Evolutionary conservation across 2,888 invertebrate species (phyloP), one percentile per base, ranked within the genome.

Genomic region (Hedychridium roseum): DNA sequence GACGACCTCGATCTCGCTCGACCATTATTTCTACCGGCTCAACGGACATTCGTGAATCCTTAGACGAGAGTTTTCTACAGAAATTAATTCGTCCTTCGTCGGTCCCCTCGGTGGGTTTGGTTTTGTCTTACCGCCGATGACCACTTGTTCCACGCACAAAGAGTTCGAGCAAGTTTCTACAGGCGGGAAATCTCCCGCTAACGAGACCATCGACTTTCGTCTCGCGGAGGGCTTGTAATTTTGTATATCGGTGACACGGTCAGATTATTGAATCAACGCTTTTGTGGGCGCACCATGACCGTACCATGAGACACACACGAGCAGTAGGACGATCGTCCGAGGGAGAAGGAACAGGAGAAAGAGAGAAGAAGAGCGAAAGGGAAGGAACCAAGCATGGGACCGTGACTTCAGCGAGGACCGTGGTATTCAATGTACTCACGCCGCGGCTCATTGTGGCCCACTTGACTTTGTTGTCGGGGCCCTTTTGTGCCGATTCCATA

Each of bases 401-500:
- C 57, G 59, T 62, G 57, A 64, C 69, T 68, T 48, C 52, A 54
- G 43, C 50, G 61, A 64, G 63, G 66, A 55, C 62, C 62, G 60
- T 61, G 65, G 68, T 66, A 68, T 71, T 71, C 71, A 70, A 71
- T 66, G 64, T 68, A 71, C 71, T 71, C 71, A 68, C 64, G 68
- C 70, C 68, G 71, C 64, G 69, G 61, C 69, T 75, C 71, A 76
- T 78, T 77, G 76, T 75, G 64, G 68, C 73, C 73, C 76, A 78
- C 76, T 78, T 77, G 78, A 76, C 75, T 70, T 71, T 73, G 73
- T 76, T 74, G 73, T 70, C 71, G 67, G 70, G 69, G 67, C 56
- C 59, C 59, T 60, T 68, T 70, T 69, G 68, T 68, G 57, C 54
- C n/a, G 4, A 32, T 9, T 26, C 28, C 36, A 20, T 11, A 34